Base-by-base conservation (phyloP, 1,140 invertebrate species). In the Pachypsylla venusta region DNA sequence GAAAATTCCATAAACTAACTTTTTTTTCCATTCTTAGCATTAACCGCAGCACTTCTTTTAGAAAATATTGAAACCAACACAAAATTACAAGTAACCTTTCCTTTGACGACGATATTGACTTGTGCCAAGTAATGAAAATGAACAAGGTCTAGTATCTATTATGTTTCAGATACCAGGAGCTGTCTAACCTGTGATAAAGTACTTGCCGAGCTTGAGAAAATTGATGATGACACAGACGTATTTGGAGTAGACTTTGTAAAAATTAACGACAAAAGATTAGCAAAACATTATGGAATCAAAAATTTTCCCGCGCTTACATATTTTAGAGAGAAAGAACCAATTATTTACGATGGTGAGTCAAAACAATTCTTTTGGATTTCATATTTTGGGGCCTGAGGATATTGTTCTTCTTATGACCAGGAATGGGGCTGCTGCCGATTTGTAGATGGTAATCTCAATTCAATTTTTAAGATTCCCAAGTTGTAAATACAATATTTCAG, bases 211-310 rank as follows among this genome's bases (percentile, higher is more conserved):
- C 74, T 94, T 68, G 89, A 94, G 75, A 90, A 90, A 72, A 94
- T 94, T 68, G 89, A 93, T 76, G 89, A 93, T 74, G 90, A 93
- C 73, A 92, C 89, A 56, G 89, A 93, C 73, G 83, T 85, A 30
- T 93, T 93, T 73, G 90, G 90, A 65, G 89, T 95, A 63, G 87
- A 91, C 73, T 91, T 94, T 74, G 89, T 93, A 60, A 94, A 94
- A 76, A 92, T 93, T 70, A 92, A 92, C 77, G 92, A 95, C 75
- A 93, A 93, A 79, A 80, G 90, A 74, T 77, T 91, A 66, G 91
- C 92, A 56, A 94, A 94, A 71, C 88, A 92, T 67, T 91, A 93
- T 81, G 90, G 89, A 66, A 90, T 94, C 72, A 90, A 85, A 71
- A 89, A 80, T 72, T 94, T 94, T 70, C 92, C 92, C 60, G 87